Percentiles rank a stretch among this genome's conserved stretches.
Evolutionary conservation across 2,797 vertebrate genomes (phyloP).

Genomic region (Lophius americanus): DNA sequence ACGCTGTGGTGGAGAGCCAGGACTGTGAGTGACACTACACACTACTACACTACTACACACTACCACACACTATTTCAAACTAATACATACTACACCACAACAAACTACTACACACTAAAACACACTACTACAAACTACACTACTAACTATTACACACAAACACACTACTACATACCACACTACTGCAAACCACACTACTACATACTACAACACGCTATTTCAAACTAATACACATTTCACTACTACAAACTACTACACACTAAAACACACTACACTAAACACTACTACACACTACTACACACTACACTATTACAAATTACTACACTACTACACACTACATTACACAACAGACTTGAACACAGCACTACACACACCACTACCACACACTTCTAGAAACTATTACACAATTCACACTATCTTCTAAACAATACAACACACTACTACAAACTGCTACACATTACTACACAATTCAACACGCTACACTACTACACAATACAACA

Average conservation of each 20-base stretch:
- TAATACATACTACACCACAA: not conserved
- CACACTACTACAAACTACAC: not conserved
- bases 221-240: no score
- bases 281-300: not conserved
- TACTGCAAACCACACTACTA: not conserved
- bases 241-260: no score
- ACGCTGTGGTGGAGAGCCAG: constrained; percentile 84
- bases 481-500: no score
- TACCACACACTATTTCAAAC: not conserved
- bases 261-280: no score
- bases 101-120: not conserved
- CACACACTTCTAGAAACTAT: no score
- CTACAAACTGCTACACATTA: no score
- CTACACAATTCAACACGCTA: no score
- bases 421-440: no score
- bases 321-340: not conserved
- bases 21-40: constrained; percentile 79
- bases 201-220: no score
- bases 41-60: not conserved
- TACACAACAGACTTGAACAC: not conserved
- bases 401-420: no score
- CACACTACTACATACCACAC: not conserved
- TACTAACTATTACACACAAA: not conserved
- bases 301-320: not conserved
- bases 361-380: no score